These are phyloP conservation scores for Parambassis ranga DNA, from an alignment of 2,797 vertebrate species.

Conservation along the genomic window DNA sequence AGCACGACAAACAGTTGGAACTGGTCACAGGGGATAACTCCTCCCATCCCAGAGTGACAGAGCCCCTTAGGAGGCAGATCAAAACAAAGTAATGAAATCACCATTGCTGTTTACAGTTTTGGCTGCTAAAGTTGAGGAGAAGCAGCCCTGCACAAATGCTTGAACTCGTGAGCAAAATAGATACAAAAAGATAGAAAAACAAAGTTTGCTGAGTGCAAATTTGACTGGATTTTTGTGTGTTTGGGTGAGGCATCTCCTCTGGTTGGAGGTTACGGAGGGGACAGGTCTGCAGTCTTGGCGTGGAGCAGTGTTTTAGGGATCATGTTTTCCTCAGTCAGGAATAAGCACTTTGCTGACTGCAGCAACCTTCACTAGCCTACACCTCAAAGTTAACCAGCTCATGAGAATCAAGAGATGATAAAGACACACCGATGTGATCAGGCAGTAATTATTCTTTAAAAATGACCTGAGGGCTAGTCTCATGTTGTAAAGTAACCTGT, in stretches of 20 bases:
- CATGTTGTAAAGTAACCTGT: not conserved
- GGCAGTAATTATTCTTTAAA: not conserved
- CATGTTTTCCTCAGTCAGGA: conserved; percentile 74
- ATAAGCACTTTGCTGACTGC: conserved; percentile 63
- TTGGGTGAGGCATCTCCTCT: conserved; percentile 21
- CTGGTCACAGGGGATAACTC: conserved; percentile 6
- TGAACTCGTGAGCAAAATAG: too few relatives aligned
- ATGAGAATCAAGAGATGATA: conserved; percentile 41
- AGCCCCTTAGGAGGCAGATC: not conserved
- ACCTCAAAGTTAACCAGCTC: conserved; percentile 41
- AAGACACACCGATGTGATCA: not conserved
- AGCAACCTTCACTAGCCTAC: conserved; percentile 21
- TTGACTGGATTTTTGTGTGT: too few relatives aligned
- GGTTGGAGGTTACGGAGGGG: conserved; percentile 39
- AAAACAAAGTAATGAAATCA: conserved; percentile 34
- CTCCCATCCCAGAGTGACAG: conserved; percentile 3
- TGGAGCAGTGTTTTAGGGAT: conserved; percentile 52
- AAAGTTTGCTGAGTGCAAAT: not conserved
- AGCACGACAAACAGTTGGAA: conserved; percentile 2
- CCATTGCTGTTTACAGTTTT: conserved; percentile 23
- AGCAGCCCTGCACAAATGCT: too few relatives aligned
- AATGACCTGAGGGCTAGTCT: not conserved
- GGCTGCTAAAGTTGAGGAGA: not conserved
- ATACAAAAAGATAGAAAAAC: too few relatives aligned
- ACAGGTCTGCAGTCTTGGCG: conserved; percentile 56